Conservation (phyloP, 2,888 invertebrate species). For the Hemaris fuciformis region DNA sequence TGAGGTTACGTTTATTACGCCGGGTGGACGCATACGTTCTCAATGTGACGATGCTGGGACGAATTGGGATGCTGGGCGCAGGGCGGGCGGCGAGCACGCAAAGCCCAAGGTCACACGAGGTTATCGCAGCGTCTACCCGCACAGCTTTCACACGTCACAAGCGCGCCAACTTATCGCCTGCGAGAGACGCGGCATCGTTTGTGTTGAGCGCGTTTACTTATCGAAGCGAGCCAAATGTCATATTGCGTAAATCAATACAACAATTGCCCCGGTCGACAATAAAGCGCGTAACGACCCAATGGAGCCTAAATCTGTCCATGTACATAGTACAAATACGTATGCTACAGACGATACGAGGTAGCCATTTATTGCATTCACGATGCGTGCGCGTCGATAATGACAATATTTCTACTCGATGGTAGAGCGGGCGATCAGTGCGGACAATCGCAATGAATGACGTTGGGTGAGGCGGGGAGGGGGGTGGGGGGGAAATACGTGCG, state of each 20-base stretch:
- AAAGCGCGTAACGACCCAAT: conserved; percentile 42
- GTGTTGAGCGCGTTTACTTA: conserved; percentile 6
- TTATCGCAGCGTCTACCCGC: conserved; percentile 55
- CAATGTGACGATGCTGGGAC: conserved; percentile 19
- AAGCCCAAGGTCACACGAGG: conserved; percentile 61
- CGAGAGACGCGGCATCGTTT: conserved; percentile 18
- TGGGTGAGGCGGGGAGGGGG: conserved; percentile 48
- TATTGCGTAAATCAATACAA: conserved; percentile 43
- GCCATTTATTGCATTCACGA: conserved; percentile 66
- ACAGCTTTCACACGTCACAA: conserved; percentile 56
- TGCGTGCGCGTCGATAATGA: conserved; percentile 75
- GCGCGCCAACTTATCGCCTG: conserved; percentile 35
- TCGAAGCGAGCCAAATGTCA: conserved; percentile 15
- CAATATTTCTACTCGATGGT: conserved; percentile 76
- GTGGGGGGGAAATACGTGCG: conserved; percentile 61
- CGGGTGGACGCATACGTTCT: conserved; percentile 18
- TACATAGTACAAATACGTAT: too few relatives aligned
- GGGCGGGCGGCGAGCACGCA: conserved; percentile 41
- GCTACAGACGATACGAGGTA: conserved; percentile 45
- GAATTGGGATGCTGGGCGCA: conserved; percentile 16
- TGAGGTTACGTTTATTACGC: conserved; percentile 14
- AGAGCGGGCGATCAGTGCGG: conserved; percentile 70
- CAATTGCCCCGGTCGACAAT: conserved; percentile 33
- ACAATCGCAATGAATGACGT: conserved; percentile 81
- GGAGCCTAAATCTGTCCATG: conserved; percentile 50